A percentile compares a stretch with the other conserved stretches of the same genome.
Conservation (phyloP, 2,888 invertebrate species). For the Lithophane ornitopus region DNA sequence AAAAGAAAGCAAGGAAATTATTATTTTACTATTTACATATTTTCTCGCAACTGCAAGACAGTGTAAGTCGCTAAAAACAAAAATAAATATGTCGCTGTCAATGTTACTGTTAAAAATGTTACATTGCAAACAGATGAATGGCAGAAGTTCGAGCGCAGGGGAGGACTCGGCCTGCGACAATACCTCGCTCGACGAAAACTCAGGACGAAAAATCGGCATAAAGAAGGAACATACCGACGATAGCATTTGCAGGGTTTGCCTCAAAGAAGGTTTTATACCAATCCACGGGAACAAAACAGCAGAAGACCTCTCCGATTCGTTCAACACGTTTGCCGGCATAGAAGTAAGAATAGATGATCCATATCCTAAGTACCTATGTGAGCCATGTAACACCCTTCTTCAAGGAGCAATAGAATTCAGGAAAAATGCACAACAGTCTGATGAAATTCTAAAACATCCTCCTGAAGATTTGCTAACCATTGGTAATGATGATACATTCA, state of each 20-base stretch:
- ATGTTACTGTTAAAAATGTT: conserved; percentile 77
- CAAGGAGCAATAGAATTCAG: conserved; percentile 82
- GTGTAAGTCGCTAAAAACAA: conserved; percentile 7
- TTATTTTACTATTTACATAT: not conserved
- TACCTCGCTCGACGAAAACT: conserved; percentile 24
- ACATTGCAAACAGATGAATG: conserved; percentile 72
- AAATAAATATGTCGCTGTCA: conserved; percentile 67
- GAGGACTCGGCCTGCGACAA: conserved; percentile 15
- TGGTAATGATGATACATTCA: conserved; percentile 55
- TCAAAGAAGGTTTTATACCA: conserved; percentile 81
- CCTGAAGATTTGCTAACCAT: conserved; percentile 50
- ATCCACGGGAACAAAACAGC: conserved; percentile 73
- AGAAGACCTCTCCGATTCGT: conserved; percentile 74
- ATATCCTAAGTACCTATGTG: conserved; percentile 82
- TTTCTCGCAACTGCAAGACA: not conserved
- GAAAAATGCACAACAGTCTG: conserved; percentile 82
- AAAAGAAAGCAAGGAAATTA: not conserved
- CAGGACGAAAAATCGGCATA: conserved; percentile 39
- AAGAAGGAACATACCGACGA: conserved; percentile 60
- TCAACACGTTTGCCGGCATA: conserved; percentile 77
- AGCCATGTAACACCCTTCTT: conserved; percentile 77
- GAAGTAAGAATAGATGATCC: conserved; percentile 75
- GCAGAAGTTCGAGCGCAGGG: conserved; percentile 20
- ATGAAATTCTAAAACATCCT: conserved; percentile 73
- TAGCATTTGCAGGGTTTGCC: conserved; percentile 80